phyloP scores from a whole-genome alignment of 1,140 invertebrate species.

The Drosophila kanapiae region DNA sequence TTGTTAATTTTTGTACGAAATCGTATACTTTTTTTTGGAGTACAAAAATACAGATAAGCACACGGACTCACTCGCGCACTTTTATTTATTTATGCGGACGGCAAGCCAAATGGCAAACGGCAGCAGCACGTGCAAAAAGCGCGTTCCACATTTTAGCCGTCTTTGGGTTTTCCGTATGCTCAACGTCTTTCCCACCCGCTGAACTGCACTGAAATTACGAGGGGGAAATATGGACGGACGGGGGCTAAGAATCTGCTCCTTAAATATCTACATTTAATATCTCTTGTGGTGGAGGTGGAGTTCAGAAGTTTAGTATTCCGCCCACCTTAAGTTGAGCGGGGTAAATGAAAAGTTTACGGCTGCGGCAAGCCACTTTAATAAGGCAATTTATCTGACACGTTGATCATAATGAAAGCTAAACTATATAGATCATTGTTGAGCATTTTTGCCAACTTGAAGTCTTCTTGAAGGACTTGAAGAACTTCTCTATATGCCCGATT shows the following conservation, averaged over 20 bases:
- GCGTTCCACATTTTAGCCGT: constrained; percentile 31
- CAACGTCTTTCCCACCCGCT: background rate
- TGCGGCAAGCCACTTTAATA: constrained; percentile 4
- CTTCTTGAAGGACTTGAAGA: background rate
- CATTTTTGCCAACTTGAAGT: background rate
- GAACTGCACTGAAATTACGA: constrained; percentile 28
- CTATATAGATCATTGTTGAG: background rate
- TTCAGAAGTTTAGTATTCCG: background rate
- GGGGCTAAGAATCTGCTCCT: constrained; percentile 7
- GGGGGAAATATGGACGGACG: constrained; percentile 1
- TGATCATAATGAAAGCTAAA: constrained; percentile 6
- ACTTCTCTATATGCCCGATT: background rate
- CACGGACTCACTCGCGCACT: constrained; percentile 7
- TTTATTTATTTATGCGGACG: constrained; percentile 70
- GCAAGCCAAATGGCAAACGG: constrained; percentile 52
- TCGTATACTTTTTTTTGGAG: background rate
- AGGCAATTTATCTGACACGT: constrained; percentile 1
- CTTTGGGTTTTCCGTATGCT: constrained; percentile 29
- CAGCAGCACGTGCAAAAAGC: constrained; percentile 50
- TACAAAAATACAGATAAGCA: background rate
- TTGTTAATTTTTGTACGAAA: background rate
- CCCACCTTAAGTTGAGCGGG: background rate
- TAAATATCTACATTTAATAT: constrained; percentile 64
- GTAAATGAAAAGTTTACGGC: constrained; percentile 8
- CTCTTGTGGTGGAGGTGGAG: constrained; percentile 14